Conservation (phyloP, 1,140 invertebrate species). For the Cydia amplana region DNA sequence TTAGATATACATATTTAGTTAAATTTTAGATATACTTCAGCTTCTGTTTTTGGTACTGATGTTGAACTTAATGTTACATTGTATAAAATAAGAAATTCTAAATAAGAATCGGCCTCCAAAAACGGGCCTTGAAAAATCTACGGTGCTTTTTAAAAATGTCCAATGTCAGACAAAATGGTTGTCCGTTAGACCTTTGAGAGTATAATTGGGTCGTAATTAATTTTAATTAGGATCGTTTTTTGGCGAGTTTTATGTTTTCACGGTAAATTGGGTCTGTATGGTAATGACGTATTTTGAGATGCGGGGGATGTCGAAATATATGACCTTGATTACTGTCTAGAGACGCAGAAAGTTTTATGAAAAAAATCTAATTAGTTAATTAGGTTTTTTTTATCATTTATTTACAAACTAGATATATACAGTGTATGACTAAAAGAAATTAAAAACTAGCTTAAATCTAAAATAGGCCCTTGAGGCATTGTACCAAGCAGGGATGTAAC, state of each 20-base stretch:
- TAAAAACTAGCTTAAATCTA: too few relatives aligned
- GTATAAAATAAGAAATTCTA: too few relatives aligned
- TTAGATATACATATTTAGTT: too few relatives aligned
- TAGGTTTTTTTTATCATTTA: too few relatives aligned
- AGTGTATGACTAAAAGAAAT: too few relatives aligned
- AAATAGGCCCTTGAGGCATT: too few relatives aligned
- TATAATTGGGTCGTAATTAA: neutral
- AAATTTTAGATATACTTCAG: too few relatives aligned
- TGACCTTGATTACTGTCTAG: neutral
- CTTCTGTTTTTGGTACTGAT: too few relatives aligned
- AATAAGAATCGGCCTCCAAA: neutral
- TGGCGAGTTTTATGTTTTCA: neutral
- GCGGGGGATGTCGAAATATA: neutral
- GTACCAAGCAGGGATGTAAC: too few relatives aligned
- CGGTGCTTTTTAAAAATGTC: neutral
- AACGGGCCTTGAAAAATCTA: neutral
- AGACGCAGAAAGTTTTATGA: neutral
- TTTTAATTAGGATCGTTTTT: constrained; percentile 11
- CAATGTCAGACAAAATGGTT: neutral
- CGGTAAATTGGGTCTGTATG: neutral
- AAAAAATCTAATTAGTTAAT: too few relatives aligned
- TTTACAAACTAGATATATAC: too few relatives aligned
- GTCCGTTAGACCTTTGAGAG: neutral
- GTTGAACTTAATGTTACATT: too few relatives aligned
- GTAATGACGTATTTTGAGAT: constrained; percentile 2